Percentiles rank a stretch among this genome's conserved stretches.
Conservation (phyloP, 1,140 invertebrate species). For the Drosophila oshimai region DNA sequence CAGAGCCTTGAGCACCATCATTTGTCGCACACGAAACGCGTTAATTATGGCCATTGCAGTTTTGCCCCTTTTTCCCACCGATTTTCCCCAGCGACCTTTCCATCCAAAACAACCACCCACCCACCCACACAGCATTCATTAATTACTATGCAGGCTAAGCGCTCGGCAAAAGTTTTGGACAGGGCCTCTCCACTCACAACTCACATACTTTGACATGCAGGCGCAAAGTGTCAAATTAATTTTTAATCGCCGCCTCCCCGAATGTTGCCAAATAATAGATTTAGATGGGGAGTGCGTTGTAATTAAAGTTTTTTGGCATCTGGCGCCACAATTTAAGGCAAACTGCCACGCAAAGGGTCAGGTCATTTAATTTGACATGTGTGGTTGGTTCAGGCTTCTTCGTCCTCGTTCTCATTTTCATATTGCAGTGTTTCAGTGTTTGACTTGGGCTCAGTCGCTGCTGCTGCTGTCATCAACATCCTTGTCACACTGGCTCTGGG, state of each 20-base stretch:
- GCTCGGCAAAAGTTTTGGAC: constrained; percentile 62
- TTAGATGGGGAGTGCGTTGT: constrained; percentile 64
- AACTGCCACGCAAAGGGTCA: constrained; percentile 37
- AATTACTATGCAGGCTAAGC: constrained; percentile 79
- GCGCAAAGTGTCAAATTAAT: constrained; percentile 80
- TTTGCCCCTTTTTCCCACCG: constrained; percentile 8
- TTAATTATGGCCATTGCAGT: constrained; percentile 76
- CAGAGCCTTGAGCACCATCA: constrained; percentile 48
- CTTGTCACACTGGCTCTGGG: constrained; percentile 16
- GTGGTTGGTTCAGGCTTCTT: neutral
- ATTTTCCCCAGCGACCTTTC: neutral
- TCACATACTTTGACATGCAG: constrained; percentile 74
- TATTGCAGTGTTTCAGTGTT: constrained; percentile 23
- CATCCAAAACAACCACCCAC: no score
- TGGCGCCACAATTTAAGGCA: constrained; percentile 34
- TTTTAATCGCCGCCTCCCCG: constrained; percentile 68
- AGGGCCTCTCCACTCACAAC: neutral
- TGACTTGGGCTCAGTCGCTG: constrained; percentile 25
- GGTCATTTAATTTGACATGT: constrained; percentile 23
- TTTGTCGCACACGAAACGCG: constrained; percentile 76
- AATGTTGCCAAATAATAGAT: constrained; percentile 78
- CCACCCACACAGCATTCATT: constrained; percentile 60
- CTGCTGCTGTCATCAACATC: constrained; percentile 44
- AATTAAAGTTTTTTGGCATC: constrained; percentile 58
- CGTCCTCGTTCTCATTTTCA: neutral